Evolutionary conservation across 2,113 vertebrate genomes (phyloP), one percentile per base, ranked within the genome.

Genomic region (Esox niger): DNA sequence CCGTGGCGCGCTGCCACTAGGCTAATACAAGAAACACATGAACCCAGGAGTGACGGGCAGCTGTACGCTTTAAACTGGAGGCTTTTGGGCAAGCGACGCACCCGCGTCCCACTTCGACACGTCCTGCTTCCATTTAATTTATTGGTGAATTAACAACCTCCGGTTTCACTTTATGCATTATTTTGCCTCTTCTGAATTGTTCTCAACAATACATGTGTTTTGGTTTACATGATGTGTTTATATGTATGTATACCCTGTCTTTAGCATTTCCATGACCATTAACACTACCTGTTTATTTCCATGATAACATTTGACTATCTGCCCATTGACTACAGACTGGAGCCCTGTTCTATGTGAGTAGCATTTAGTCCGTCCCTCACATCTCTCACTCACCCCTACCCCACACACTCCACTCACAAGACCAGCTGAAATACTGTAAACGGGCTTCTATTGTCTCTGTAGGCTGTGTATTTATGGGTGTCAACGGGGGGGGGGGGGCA

Each of bases 261-360:
- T 29, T 66, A 72, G 68, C 84, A 75, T 38, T 38, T 71, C 70
- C 77, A 66, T 86, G 66, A 82, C 61, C 63, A 66, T 91, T 86
- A 84, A 87, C 83, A 57, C 81, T 79, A 52, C 87, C 69, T 84
- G 76, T 86, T 80, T 68, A 70, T 84, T 84, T 80, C 75, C 74
- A 85, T 79, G 74, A 76, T 84, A 89, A 89, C 79, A 74, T 86
- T 69, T 87, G 78, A 35, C 20, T 85, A 82, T 90, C 70, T 89
- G 69, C 85, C 69, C 78, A 75, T 86, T 71, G 86, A 88, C 87
- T 86, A 82, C 91, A 91, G 90, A 91, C 86, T 86, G 91, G 92
- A 91, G 74, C 88, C 88, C 89, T 93, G 80, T 86, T 91, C 90
- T 91, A 82, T 94, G 93, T 94, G 92, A 94, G 92, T 92, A 93